Base-by-base conservation (phyloP, 2,797 vertebrate species). In the Myoxocephalus aenaeus region DNA sequence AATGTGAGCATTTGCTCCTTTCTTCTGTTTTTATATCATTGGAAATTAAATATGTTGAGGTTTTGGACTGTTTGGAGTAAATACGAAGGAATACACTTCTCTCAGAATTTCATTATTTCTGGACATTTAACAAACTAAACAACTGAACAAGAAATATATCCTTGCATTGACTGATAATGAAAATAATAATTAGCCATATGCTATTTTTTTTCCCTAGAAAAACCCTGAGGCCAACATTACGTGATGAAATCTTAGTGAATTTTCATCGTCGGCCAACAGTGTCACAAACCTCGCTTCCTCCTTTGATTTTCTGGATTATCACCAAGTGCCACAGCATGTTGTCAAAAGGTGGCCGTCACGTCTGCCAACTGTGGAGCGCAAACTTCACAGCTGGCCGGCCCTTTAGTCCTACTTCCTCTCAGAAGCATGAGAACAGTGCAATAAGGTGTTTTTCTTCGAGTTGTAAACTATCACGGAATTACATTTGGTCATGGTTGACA, bases 341-440 rank as follows among this genome's bases (percentile, higher is more conserved):
- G 50, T 58, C 4, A n/a, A 51, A 83, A 70, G 85, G 80, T 74
- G 76, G 40, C 32, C 86, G 82, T 86, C 88, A 77, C 68, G 73
- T 75, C 34, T 73, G 75, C 88, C 84, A 89, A 84, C 84, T 90
- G 87, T 70, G 85, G 73, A 59, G 78, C 10, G 67, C 73, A 81
- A 81, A 65, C 74, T 75, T 81, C 82, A 84, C 90, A 91, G 82
- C 88, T 90, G 87, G 84, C 70, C 57, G 7, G 27, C 74, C 82
- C 69, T 61, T 82, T 29, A 22, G 83, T 86, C 82, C 84, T 72
- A 51, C 79, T 77, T 84, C 82, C 68, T 74, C 70, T 81, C 69
- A 65, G 64, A 62, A 57, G 70, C 70, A 79, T 53, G 73, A 61
- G 32, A 88, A 56, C 58, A 22, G 56, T 32, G 62, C 74, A 40